phyloP scores from a whole-genome alignment of 2,113 vertebrate genomes.

The Ahaetulla prasina region DNA sequence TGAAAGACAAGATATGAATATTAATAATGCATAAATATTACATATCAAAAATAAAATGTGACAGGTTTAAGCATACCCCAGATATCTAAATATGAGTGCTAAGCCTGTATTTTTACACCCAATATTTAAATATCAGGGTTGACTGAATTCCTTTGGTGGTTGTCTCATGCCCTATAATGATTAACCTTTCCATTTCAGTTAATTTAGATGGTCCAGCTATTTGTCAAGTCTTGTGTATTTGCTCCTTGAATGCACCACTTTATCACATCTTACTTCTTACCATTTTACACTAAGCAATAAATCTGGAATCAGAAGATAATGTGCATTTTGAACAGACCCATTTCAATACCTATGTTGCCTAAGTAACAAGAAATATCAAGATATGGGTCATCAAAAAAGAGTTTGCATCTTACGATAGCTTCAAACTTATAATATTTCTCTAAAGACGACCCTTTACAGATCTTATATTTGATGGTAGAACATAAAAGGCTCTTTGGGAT shows the following conservation, averaged over 20 bases:
- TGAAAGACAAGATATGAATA: neutral
- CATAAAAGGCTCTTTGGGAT: neutral
- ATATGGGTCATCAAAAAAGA: neutral
- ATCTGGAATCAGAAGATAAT: neutral
- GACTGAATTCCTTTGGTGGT: neutral
- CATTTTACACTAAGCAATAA: neutral
- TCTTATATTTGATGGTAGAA: neutral
- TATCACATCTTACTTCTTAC: neutral
- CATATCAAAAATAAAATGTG: neutral
- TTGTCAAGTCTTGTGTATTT: neutral
- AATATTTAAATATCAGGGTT: neutral
- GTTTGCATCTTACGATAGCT: neutral
- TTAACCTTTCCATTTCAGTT: neutral
- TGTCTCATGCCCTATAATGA: neutral
- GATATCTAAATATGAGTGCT: neutral
- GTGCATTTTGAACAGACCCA: neutral
- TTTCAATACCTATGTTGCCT: neutral
- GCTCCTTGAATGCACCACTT: neutral
- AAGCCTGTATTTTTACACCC: neutral
- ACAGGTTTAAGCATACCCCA: neutral
- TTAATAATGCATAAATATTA: neutral
- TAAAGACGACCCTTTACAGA: neutral
- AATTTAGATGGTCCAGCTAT: neutral
- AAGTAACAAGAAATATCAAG: neutral
- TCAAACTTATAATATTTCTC: neutral